phyloP scores from a whole-genome alignment of 2,113 vertebrate species.

The Tachuris rubrigastra region DNA sequence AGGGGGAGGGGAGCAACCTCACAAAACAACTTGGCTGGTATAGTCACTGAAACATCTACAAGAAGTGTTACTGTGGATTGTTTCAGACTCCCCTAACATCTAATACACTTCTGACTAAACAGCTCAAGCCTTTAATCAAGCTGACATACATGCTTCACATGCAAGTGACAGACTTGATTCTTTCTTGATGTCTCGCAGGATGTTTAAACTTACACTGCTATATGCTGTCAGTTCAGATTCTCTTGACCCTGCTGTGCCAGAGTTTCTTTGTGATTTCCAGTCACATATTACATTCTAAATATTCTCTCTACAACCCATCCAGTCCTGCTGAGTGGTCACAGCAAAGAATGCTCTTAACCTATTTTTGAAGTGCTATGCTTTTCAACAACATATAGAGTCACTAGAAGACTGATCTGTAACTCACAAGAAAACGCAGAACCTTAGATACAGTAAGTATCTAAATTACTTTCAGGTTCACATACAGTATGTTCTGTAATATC shows the following conservation, averaged over 20 bases:
- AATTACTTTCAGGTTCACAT: background rate
- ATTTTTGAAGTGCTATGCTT: background rate
- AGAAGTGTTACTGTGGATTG: background rate
- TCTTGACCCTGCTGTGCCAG: background rate
- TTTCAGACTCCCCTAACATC: background rate
- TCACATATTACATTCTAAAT: background rate
- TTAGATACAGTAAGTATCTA: rapidly evolving
- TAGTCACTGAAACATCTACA: background rate
- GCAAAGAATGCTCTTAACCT: background rate
- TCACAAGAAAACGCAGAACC: background rate
- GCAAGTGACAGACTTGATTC: background rate
- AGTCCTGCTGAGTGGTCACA: background rate
- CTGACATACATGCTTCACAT: background rate
- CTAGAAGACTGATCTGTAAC: background rate
- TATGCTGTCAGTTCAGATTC: background rate
- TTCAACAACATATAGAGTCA: background rate
- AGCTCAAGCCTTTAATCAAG: background rate
- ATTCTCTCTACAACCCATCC: background rate
- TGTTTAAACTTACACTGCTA: background rate
- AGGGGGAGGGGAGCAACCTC: rapidly evolving
- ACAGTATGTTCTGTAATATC: background rate
- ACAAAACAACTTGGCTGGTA: background rate
- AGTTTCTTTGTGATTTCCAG: background rate
- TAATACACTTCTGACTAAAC: background rate
- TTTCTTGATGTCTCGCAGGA: background rate